Conservation (phyloP, 37 sponge, comb jelly and placozoan species). For the Eunapius fragilis region DNA sequence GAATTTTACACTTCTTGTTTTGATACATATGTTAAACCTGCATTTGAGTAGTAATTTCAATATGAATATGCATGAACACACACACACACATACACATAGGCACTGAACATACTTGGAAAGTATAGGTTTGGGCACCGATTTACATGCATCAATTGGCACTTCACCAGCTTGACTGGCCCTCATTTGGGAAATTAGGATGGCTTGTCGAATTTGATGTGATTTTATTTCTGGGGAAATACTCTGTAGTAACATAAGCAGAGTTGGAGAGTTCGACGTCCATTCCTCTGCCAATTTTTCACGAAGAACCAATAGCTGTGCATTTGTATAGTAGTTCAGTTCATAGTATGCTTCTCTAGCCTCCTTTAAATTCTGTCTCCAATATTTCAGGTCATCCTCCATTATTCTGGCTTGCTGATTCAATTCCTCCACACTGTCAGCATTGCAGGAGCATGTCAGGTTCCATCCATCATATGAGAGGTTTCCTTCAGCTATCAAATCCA, state of each 20-base stretch:
- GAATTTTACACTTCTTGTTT: background rate
- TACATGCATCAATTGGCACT: too few species aligned
- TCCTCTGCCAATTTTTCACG: slow-evolving; percentile 34
- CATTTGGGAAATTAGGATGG: background rate
- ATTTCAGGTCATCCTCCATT: slow-evolving; percentile 49
- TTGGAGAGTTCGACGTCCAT: background rate
- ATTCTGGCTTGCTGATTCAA: slow-evolving; percentile 37
- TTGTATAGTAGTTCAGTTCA: slow-evolving; percentile 77
- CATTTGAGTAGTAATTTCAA: too few species aligned
- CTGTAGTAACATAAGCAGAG: slow-evolving; percentile 25
- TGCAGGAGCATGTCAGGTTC: slow-evolving; percentile 27
- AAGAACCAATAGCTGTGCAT: slow-evolving; percentile 59
- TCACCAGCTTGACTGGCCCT: too few species aligned
- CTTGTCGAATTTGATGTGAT: background rate
- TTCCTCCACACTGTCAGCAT: background rate
- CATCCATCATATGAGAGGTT: slow-evolving; percentile 51
- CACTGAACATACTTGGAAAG: too few species aligned
- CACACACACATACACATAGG: too few species aligned
- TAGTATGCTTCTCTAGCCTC: slow-evolving; percentile 33
- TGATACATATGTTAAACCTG: background rate
- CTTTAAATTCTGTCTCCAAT: slow-evolving; percentile 38
- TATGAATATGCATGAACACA: too few species aligned
- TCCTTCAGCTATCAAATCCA: slow-evolving; percentile 47
- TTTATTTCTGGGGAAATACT: slow-evolving; percentile 44
- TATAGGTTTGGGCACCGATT: too few species aligned